Evolutionary conservation across 2,113 vertebrate genomes (phyloP).

Genomic region (Nibea albiflora): DNA sequence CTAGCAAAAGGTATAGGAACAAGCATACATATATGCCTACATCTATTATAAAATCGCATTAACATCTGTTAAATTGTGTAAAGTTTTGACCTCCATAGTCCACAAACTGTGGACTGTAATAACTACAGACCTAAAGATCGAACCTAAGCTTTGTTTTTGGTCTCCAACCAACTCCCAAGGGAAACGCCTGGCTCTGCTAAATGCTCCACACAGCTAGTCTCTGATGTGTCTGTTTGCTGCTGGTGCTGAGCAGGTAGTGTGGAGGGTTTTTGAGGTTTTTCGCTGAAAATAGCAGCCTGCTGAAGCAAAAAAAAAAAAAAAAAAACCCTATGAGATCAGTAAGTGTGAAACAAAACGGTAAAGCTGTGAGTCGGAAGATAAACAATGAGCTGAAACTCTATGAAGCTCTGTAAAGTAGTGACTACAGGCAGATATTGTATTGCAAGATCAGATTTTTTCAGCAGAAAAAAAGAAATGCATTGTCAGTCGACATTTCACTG

Average conservation of each 20-base stretch:
- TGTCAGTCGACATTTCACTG: too few relatives aligned
- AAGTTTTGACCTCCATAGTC: background rate
- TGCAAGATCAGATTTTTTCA: too few relatives aligned
- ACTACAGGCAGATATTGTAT: background rate
- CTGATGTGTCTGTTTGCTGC: too few relatives aligned
- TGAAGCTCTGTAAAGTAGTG: background rate
- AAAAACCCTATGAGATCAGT: too few relatives aligned
- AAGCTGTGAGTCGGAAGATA: background rate
- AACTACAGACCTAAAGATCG: background rate
- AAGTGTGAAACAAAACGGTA: background rate
- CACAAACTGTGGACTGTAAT: background rate
- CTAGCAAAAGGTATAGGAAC: conserved; percentile 9
- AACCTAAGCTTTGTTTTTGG: background rate
- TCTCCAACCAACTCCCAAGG: too few relatives aligned
- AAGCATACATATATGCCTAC: conserved; percentile 29
- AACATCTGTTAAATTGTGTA: background rate
- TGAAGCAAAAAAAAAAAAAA: background rate
- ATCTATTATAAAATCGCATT: conserved; percentile 21
- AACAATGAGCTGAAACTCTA: background rate
- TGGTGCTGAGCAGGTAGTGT: too few relatives aligned
- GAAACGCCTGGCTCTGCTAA: too few relatives aligned
- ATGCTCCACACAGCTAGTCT: too few relatives aligned
- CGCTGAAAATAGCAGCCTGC: background rate
- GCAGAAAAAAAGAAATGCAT: too few relatives aligned
- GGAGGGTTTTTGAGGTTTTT: background rate